These are phyloP conservation scores for Hippoglossus hippoglossus DNA, from an alignment of 2,797 vertebrate genomes.

Conservation along the genomic window DNA sequence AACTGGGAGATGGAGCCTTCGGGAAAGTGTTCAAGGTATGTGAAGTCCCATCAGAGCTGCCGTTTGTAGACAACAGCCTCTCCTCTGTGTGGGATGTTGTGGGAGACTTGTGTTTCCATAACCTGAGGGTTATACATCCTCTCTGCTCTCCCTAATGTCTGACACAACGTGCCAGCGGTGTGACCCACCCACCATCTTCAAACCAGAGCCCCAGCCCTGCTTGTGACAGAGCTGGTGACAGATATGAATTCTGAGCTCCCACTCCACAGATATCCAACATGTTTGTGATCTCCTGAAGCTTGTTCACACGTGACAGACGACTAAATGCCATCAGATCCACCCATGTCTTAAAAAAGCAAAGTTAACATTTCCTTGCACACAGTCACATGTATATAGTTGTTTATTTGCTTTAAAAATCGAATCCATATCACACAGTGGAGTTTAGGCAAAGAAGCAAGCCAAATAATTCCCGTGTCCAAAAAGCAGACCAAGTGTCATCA, in stretches of 20 bases:
- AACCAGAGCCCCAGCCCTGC: background rate
- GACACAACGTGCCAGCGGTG: constrained; percentile 16
- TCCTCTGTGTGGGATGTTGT: background rate
- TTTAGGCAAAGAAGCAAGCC: background rate
- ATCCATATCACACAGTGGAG: background rate
- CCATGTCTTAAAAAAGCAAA: too few species aligned
- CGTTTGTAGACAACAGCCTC: background rate
- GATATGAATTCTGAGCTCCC: background rate
- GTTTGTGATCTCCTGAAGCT: background rate
- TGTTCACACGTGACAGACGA: background rate
- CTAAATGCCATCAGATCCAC: background rate
- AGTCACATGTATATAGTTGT: background rate
- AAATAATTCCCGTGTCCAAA: background rate
- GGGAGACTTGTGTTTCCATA: background rate
- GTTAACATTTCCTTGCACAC: too few species aligned
- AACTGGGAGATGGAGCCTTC: constrained; percentile 96
- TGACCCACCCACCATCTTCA: constrained; percentile 42
- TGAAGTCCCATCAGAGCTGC: background rate
- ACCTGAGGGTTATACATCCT: background rate
- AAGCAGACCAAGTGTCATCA: constrained; percentile 3
- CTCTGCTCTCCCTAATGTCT: background rate
- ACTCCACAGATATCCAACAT: background rate
- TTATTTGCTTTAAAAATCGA: background rate
- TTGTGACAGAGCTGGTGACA: constrained; percentile 7
- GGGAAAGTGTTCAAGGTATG: constrained; percentile 98